These are phyloP conservation scores for Mesorhabditis sp. DNA, from an alignment of 2,888 invertebrate genomes.

Conservation along the genomic window DNA sequence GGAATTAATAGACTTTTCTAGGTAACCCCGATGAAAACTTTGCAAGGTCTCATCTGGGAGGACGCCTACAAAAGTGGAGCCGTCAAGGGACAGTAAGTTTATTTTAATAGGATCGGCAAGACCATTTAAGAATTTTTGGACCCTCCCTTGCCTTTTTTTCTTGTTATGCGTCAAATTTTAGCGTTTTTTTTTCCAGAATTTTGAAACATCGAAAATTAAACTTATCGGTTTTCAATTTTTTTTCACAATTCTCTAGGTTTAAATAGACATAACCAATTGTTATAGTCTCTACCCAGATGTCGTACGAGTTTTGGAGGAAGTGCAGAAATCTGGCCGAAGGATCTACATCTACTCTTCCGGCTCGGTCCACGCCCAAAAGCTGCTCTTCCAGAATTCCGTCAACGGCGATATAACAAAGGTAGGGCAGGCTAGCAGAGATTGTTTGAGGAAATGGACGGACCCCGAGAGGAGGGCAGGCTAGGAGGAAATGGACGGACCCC, in stretches of 20 bases:
- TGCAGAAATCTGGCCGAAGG: conserved; percentile 70
- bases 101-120: not conserved
- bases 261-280: conserved; percentile 38
- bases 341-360: conserved; percentile 88
- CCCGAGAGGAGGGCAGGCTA: too few species aligned
- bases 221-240: conserved; percentile 14
- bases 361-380: conserved; percentile 81
- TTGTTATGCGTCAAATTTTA: not conserved
- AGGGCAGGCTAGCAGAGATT: conserved; percentile 22
- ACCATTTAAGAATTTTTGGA: not conserved
- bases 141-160: not conserved
- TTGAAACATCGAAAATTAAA: not conserved
- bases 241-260: not conserved
- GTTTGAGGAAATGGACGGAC: too few species aligned
- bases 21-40: conserved; percentile 70
- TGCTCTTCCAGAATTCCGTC: conserved; percentile 75
- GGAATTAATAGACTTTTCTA: conserved; percentile 18
- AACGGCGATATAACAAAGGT: conserved; percentile 74
- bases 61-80: conserved; percentile 76
- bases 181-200: too few species aligned
- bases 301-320: conserved; percentile 70
- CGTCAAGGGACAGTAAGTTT: conserved; percentile 82
- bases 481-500: too few species aligned
- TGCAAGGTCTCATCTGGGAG: conserved; percentile 88
- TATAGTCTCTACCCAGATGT: conserved; percentile 84